Evolutionary conservation across 2,888 invertebrate species (phyloP).

Genomic region (Dynastes maya): DNA sequence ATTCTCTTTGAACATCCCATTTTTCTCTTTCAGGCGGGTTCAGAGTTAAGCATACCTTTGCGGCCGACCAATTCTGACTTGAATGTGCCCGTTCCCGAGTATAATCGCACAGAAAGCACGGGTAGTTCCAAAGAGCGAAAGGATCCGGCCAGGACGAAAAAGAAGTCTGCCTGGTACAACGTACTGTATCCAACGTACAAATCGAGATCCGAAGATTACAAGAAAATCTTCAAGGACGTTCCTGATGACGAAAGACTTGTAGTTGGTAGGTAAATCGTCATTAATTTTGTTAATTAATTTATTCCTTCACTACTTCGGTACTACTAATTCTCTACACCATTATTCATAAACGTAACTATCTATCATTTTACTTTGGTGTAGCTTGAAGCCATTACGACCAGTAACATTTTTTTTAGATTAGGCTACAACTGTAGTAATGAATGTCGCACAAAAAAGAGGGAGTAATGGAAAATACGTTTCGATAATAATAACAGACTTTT

Average conservation of each 20-base stretch:
- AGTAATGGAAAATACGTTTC: too few species aligned
- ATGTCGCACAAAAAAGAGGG: too few species aligned
- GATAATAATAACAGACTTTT: too few species aligned
- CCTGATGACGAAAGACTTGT: constrained; percentile 93
- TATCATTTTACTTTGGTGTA: too few species aligned
- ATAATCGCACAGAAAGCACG: constrained; percentile 60
- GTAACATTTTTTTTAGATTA: too few species aligned
- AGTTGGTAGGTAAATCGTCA: constrained; percentile 80
- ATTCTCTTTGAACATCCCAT: too few species aligned
- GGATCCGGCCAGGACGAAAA: constrained; percentile 73
- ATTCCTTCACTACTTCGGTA: too few species aligned
- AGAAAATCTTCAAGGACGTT: constrained; percentile 91
- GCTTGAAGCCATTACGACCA: too few species aligned
- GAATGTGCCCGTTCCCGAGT: constrained; percentile 57
- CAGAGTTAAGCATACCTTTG: constrained; percentile 40
- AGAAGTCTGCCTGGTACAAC: constrained; percentile 91
- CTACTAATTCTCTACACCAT: too few species aligned
- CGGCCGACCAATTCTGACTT: constrained; percentile 24
- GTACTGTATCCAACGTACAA: constrained; percentile 94
- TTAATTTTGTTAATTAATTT: too few species aligned
- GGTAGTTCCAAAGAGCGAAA: constrained; percentile 64
- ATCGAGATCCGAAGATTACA: constrained; percentile 93
- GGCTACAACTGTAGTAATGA: too few species aligned
- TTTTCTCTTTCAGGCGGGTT: constrained; percentile 35
- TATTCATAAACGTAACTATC: too few species aligned